Base-by-base conservation (phyloP, 1,140 invertebrate genomes). In the Anoplolepis gracilipes region DNA sequence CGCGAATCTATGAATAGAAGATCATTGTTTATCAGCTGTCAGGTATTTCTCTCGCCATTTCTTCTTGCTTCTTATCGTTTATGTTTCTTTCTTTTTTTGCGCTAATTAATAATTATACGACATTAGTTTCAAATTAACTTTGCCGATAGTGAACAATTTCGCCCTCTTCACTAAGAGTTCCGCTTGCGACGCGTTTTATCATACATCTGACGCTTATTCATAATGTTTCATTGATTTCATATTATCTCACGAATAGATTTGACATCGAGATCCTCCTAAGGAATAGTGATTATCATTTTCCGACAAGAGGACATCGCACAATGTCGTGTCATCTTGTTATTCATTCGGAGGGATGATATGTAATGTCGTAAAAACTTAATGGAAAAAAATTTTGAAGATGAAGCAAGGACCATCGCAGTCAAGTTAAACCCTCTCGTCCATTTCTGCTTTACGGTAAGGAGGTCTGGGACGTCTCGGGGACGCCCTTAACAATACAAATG, bases 1-100 rank as follows among this genome's bases (percentile, higher is more conserved):
- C 46, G 86, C 77, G 73, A 91, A 92, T 92, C 87, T 89, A 92
- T 91, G 91, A 92, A 92, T 92, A 92, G 84, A 91, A 84, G 72
- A 81, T 79, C 70, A 76, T 91, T 92, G 91, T 92, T 92, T 90
- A 91, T 92, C 86, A 91, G 85, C 78, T 49, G 85, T 70, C 86
- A 87, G 73, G 70, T 90, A 88, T 88, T 76, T 78, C 62, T 59
- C 69, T 39, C 36, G 36, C 55, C 61, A 30, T 69, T 7, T 53
- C 5, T 28, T 16, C 30, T 59, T 33, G 28, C 19, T 19, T 46
- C 28, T 55, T 76, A n/a, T 36, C 57, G 30, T 42, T 87, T 33
- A 33, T 28, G 55, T 39, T 36, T 28, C 73, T 76, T 87, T 81
- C 65, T 86, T 82, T 77, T 53, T 77, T 76, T 76, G 72, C 61